Evolutionary conservation across 2,888 invertebrate genomes (phyloP), one percentile per base, ranked within the genome.

Genomic region (Muschampia plurimacula): DNA sequence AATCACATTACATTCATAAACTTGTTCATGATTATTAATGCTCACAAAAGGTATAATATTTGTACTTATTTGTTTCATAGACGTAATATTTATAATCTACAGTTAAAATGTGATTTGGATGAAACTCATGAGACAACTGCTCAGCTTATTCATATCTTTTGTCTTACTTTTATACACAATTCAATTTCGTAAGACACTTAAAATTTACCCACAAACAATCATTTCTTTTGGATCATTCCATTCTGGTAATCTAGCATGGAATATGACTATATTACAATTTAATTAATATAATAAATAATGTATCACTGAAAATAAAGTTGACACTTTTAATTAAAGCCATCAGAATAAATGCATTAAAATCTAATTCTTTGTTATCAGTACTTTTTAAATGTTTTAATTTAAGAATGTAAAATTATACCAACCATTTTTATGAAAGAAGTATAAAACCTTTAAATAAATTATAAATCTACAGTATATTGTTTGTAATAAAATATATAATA

Each of bases 401-500:
- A n/a, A n/a, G n/a, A n/a, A n/a, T n/a, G n/a, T n/a, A n/a, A n/a
- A n/a, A n/a, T 39, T 39, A 39, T 39, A 39, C 6, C 2, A 39
- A 39, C 39, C 39, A 5, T 6, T 39, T 39, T 5, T 39, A 39
- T 6, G 6, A 39, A 6, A 39, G 39, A 39, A 39, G 4, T 22
- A 22, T 22, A 22, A 55, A 4, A n/a, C 13, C 52, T n/a, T 52
- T 13, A 52, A n/a, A 46, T 3, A 55, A 55, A 55, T 22, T 28
- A 59, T 28, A 28, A 59, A 59, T 13, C 59, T 59, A 32, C 32
- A 32, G 12, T 22, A 59, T 13, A 59, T 32, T 28, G 22, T 6
- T 46, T 49, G 32, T 64, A 46, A 28, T 49, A 64, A 64, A 64
- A 64, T 62, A 64, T 65, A 65, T n/a, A 28, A 32, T 65, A n/a